Evolutionary conservation across 2,113 vertebrate species (phyloP), one percentile per base, ranked within the genome.

Genomic region (Nothoprocta perdicaria): DNA sequence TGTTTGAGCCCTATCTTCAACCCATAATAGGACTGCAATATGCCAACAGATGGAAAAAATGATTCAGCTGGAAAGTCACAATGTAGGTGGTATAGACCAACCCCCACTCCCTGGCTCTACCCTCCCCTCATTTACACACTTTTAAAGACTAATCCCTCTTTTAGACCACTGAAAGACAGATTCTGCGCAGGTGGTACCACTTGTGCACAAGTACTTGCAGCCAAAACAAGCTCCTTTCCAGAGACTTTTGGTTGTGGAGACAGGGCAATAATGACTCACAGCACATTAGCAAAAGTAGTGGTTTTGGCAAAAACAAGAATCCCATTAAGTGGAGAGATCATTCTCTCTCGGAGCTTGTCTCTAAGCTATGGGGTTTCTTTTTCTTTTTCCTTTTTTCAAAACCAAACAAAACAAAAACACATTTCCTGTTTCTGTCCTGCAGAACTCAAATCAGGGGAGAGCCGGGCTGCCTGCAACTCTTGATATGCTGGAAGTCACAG

Each of bases 201-300:
- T 92, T 89, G 66, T 48, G 31, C 31, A 66, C 23, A 65, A 67
- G 31, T 19, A 55, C 38, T 80, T 10, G 4, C 33, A 91, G 88
- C 65, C 91, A 78, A 83, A 96, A 53, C 4, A 90, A 50, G n/a
- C 48, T 95, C 60, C n/a, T 95, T 69, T 90, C 40, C 29, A 63
- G 80, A 94, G 69, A 65, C 45, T 67, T 16, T 71, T 0, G 3
- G 9, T 63, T 68, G 52, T 27, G 35, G 73, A 87, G 76, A 85
- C 69, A 86, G 67, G 71, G 40, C 78, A 95, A n/a, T 48, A 76
- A 41, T 93, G 91, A 93, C 65, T 95, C 94, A 92, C 23, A 4
- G 4, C 17, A 6, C 84, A 31, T 67, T 69, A 84, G 22, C 65
- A 82, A 73, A 66, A 15, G 3, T 2, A n/a, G 16, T 4, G 33